phyloP scores from a whole-genome alignment of 2,113 vertebrate species.

The Lepisosteus osseus region DNA sequence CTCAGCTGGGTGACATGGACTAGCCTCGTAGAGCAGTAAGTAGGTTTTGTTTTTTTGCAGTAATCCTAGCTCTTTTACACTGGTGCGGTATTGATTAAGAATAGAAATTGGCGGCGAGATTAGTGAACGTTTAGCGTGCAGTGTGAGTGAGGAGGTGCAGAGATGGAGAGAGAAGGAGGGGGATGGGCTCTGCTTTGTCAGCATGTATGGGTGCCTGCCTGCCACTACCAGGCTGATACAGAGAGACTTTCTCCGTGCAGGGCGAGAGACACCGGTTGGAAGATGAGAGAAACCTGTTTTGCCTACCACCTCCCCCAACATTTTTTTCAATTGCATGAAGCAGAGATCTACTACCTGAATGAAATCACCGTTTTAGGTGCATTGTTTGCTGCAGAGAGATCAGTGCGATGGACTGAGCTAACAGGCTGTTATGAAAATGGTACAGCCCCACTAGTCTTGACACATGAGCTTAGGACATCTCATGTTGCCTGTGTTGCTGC shows the following conservation, averaged over 20 bases:
- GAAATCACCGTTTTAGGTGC: too few species aligned
- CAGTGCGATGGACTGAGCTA: not conserved
- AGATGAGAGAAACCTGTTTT: not conserved
- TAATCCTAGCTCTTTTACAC: not conserved
- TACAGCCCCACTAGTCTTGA: not conserved
- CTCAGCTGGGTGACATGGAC: constrained; percentile 2
- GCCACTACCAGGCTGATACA: not conserved
- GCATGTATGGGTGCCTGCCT: constrained; percentile 4
- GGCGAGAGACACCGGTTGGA: not conserved
- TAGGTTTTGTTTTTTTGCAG: not conserved
- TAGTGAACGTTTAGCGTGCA: not conserved
- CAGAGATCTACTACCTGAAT: not conserved
- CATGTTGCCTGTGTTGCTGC: not conserved
- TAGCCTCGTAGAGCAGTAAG: constrained; percentile 21
- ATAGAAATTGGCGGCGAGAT: not conserved
- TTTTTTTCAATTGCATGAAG: not conserved
- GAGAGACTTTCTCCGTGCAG: not conserved
- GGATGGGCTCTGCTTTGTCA: constrained; percentile 31
- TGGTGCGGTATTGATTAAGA: not conserved
- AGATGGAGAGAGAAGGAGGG: constrained; percentile 11
- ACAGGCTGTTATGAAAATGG: not conserved
- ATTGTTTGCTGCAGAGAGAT: not conserved
- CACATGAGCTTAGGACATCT: not conserved
- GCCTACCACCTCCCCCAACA: not conserved
- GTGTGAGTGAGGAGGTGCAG: not conserved